Evolutionary conservation across 2,113 vertebrate species (phyloP).

Genomic region (Psephotus haematonotus): DNA sequence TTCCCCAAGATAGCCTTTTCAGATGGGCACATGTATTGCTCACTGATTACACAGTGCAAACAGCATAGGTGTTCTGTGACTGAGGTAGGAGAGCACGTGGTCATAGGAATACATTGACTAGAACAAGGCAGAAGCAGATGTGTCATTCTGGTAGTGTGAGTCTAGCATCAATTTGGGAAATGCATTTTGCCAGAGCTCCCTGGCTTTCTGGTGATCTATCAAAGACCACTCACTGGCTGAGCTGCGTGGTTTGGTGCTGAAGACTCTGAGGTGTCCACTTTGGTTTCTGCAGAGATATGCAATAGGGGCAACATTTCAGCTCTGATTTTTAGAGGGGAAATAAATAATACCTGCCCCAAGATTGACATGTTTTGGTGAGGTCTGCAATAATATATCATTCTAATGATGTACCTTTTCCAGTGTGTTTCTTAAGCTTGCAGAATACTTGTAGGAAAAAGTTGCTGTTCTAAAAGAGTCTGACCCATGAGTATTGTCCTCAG

Average conservation of each 20-base stretch:
- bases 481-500: background rate
- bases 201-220: background rate
- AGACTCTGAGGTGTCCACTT: background rate
- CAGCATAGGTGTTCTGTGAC: background rate
- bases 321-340: background rate
- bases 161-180: background rate
- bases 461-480: background rate
- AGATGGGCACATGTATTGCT: background rate
- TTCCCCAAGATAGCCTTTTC: background rate
- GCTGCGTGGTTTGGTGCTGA: background rate
- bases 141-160: background rate
- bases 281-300: background rate
- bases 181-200: fast-evolving
- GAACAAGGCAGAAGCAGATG: background rate
- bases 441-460: background rate
- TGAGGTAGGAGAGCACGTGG: background rate
- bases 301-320: background rate
- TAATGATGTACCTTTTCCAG: background rate
- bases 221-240: fast-evolving
- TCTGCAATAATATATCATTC: background rate
- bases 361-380: background rate
- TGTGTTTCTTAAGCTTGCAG: background rate
- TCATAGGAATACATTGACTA: background rate
- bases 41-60: background rate
- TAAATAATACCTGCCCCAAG: background rate